Base-by-base conservation (phyloP, 2,888 invertebrate species). In the Rugalucina vietnamica region DNA sequence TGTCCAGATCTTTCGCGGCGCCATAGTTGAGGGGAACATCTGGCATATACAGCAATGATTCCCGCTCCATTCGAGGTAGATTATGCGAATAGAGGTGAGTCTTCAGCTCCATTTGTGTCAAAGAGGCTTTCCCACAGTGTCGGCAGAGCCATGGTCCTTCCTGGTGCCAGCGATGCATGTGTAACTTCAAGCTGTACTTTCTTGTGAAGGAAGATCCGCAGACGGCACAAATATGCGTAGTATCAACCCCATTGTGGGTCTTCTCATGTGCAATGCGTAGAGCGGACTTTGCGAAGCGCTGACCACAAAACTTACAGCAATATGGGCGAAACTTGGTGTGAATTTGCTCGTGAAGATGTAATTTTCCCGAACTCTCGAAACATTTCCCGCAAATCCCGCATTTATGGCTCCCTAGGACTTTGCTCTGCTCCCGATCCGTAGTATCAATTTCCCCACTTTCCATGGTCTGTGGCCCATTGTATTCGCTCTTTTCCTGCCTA, bases 261-360 rank as follows among this genome's bases (percentile, higher is more conserved):
- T 90, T 88, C 75, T 93, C 91, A 76, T 93, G 93, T 21, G 88
- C 88, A 27, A 91, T 84, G 36, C 92, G 86, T 70, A 90, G 88
- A 1, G 91, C 89, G 32, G 89, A 81, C 73, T 90, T 92, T 18
- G 90, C 81, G 79, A 93, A 93, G 36, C 91, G 85, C 79, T 91
- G 88, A 10, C 90, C 91, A 78, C 93, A 93, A 81, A 90, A 91
- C 18, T 90, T 88, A 81, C 93, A 93, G n/a, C 89, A 84, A 73
- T 91, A 90, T n/a, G 93, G 91, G 74, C 89, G 89, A 73, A 91
- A 91, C 82, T 91, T 92, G 12, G 89, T 91, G 75, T 93, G 92
- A 5, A 91, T 83, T 73, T 91, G 90, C 77, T 90, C 90, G 76
- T 93, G 92, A 49, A 90, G 86, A 74, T 90, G 89, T 12, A 92